Base-by-base conservation (phyloP, 2,888 invertebrate genomes). In the Caenorhabditis sulstoni region DNA sequence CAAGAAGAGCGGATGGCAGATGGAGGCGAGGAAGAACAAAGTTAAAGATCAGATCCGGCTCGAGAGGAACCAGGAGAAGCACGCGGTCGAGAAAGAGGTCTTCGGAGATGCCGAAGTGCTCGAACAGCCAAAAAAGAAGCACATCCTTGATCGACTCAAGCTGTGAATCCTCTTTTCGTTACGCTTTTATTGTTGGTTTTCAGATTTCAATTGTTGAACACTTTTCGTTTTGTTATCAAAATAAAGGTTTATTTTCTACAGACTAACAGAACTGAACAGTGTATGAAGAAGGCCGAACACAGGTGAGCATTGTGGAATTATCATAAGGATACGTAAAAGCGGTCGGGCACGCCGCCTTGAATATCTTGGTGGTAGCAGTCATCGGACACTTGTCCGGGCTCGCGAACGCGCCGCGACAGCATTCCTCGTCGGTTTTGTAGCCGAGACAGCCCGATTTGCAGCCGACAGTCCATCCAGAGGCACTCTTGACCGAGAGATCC, bases 271-370 rank as follows among this genome's bases (percentile, higher is more conserved):
- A 68, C 22, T 59, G 59, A 9, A 59, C 68, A 53, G 44, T 59
- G 16, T 55, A 57, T 16, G 57, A 53, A 16, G 29, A 35, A 11
- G 53, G 37, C 7, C 44, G 16, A 12, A 37, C 20, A 29, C 92
- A 92, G 45, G 92, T 92, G 81, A 91, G 92, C 0, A 91, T 91
- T 82, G 57, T 57, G 3, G 57, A 41, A 79, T 92, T 92, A 87
- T 92, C 92, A 81, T 92, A 92, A 12, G 92, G 92, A 81, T 92
- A 92, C 73, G 91, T 92, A 88, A 92, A 92, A 5, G 92, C 92
- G 59, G 91, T 91, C 1, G 92, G 92, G 84, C 92, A 92, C 20
- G 90, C 87, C 0, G 83, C 67, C 83, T 92, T 92, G 89, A 92
- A 92, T 67, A 90, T 90, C 3, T 86, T 66, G 55, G 92, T 91